Conservation (phyloP, 2,113 vertebrate species). For the Casuarius casuarius region DNA sequence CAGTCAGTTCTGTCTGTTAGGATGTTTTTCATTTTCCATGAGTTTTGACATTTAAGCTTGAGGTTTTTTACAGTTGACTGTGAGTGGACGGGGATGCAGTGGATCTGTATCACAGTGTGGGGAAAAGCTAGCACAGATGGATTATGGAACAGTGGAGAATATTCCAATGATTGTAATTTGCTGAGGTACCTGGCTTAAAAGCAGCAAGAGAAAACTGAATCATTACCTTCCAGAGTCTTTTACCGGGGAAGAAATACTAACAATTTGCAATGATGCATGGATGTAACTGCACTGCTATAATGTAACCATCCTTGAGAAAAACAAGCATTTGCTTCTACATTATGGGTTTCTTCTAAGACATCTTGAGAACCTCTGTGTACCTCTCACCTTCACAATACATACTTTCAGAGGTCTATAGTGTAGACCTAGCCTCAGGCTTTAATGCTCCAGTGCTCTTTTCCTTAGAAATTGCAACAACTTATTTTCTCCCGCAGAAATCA, state of each 20-base stretch:
- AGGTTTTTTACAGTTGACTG: neutral
- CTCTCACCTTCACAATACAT: neutral
- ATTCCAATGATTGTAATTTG: neutral
- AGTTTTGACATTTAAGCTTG: neutral
- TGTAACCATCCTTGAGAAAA: neutral
- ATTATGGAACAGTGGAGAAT: neutral
- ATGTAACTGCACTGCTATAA: fast-evolving
- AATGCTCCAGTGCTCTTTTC: neutral
- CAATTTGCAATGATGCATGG: neutral
- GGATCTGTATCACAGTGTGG: neutral
- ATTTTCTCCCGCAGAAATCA: neutral
- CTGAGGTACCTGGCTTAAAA: neutral
- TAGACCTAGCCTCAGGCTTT: neutral
- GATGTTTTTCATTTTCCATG: neutral
- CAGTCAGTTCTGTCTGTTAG: neutral
- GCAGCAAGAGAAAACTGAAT: neutral
- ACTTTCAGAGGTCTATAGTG: neutral
- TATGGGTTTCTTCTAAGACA: neutral
- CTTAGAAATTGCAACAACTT: neutral
- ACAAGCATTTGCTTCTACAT: neutral
- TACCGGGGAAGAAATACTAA: neutral
- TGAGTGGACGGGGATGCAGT: neutral
- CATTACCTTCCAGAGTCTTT: neutral
- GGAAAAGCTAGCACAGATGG: neutral
- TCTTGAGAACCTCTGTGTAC: neutral